Conservation (phyloP, 2,888 invertebrate species). For the Apoda limacodes region DNA sequence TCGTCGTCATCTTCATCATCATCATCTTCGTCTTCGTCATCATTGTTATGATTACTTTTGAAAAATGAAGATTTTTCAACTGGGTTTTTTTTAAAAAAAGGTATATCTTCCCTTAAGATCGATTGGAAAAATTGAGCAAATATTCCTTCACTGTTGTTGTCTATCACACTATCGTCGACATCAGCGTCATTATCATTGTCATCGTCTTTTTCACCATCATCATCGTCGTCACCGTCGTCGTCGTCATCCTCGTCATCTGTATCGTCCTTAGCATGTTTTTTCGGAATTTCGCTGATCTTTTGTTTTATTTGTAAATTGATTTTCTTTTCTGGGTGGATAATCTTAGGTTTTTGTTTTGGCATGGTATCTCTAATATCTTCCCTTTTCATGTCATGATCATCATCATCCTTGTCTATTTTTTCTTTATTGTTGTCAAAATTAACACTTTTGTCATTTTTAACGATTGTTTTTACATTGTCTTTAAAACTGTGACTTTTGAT, state of each 20-base stretch:
- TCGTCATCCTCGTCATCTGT: slow-evolving; percentile 20
- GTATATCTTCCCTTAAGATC: slow-evolving; percentile 16
- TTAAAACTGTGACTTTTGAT: too few relatives aligned
- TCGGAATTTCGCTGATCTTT: slow-evolving; percentile 13
- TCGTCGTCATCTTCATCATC: slow-evolving; percentile 11
- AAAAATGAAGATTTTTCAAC: slow-evolving; percentile 8
- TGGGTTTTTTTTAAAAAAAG: slow-evolving; percentile 4
- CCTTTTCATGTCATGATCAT: slow-evolving; percentile 21
- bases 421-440: too few relatives aligned
- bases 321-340: slow-evolving; percentile 5
- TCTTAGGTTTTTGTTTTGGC: slow-evolving; percentile 7
- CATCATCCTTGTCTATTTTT: slow-evolving; percentile 5
- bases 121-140: slow-evolving; percentile 7
- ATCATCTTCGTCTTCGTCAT: slow-evolving; percentile 15
- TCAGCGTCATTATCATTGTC: slow-evolving; percentile 24
- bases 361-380: slow-evolving; percentile 17
- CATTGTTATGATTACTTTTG: slow-evolving; percentile 17
- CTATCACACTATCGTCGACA: slow-evolving; percentile 12
- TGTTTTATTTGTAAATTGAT: too few relatives aligned
- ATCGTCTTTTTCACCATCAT: slow-evolving; percentile 22
- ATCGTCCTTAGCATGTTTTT: slow-evolving; percentile 18
- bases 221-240: slow-evolving; percentile 17
- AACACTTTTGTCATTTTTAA: too few relatives aligned
- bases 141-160: slow-evolving; percentile 8
- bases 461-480: too few relatives aligned